Percentiles rank a stretch among this genome's conserved stretches.
Evolutionary conservation across 1,140 invertebrate species (phyloP).

Genomic region (Teleogryllus occipitalis): DNA sequence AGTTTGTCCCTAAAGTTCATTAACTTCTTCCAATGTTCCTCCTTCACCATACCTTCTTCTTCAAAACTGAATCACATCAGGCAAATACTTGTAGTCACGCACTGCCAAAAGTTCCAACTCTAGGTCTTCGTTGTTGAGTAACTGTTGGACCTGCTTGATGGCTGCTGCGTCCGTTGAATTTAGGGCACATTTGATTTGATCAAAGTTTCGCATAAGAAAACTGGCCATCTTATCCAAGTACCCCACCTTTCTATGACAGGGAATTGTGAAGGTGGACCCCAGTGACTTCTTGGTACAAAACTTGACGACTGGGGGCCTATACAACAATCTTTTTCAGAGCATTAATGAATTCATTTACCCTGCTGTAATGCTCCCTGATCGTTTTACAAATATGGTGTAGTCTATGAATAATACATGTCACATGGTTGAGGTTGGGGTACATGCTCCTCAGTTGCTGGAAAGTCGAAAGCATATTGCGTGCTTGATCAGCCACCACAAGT

Average conservation of each 20-base stretch:
- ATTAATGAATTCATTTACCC: background rate
- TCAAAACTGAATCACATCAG: too few species aligned
- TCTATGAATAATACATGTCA: background rate
- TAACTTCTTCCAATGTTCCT: background rate
- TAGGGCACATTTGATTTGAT: background rate
- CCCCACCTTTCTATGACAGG: background rate
- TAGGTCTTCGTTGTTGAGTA: too few species aligned
- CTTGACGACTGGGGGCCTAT: background rate
- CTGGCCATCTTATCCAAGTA: background rate
- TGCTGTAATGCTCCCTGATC: background rate
- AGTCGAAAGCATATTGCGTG: background rate
- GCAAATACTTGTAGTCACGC: too few species aligned
- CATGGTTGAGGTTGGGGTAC: background rate
- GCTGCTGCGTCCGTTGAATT: background rate
- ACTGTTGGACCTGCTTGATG: background rate
- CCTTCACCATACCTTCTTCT: background rate
- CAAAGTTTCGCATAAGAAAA: too few species aligned
- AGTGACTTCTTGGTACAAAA: background rate
- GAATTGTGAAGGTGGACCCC: conserved; percentile 6
- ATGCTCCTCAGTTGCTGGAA: background rate
- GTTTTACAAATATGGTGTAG: background rate
- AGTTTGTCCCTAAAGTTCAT: background rate
- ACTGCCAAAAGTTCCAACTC: too few species aligned
- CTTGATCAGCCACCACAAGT: background rate
- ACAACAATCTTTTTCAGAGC: background rate